phyloP scores from a whole-genome alignment of 2,888 invertebrate species.

The Sipunculus nudus region DNA sequence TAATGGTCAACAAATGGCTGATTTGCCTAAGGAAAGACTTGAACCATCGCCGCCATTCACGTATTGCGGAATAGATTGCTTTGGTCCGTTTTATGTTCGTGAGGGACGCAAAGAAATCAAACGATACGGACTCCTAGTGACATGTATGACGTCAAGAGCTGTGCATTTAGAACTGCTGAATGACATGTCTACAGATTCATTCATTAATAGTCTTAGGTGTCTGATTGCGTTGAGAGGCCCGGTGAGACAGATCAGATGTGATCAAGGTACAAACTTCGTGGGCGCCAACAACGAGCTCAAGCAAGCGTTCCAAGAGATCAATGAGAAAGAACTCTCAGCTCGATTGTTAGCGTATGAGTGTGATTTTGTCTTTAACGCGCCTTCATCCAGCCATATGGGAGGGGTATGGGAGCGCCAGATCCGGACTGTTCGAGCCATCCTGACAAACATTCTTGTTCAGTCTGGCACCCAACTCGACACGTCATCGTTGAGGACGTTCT shows the following conservation, averaged over 20 bases:
- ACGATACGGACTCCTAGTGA: conserved; percentile 44
- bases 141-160: conserved; percentile 42
- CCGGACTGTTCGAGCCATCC: conserved; percentile 15
- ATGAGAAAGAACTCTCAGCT: conserved; percentile 1
- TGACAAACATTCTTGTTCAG: conserved; percentile 6
- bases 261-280: conserved; percentile 46
- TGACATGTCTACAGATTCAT: conserved; percentile 42
- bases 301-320: conserved; percentile 6
- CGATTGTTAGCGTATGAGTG: not conserved
- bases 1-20: conserved; percentile 29
- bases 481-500: conserved; percentile 30
- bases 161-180: conserved; percentile 44
- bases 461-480: conserved; percentile 5
- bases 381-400: conserved; percentile 19
- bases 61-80: conserved; percentile 43
- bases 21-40: conserved; percentile 37
- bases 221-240: conserved; percentile 39
- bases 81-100: conserved; percentile 45
- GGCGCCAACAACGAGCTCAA: conserved; percentile 41
- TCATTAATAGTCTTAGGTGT: conserved; percentile 40
- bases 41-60: conserved; percentile 41
- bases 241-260: conserved; percentile 35
- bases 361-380: conserved; percentile 15
- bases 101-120: conserved; percentile 43
- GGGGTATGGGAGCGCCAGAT: conserved; percentile 26